Evolutionary conservation across 2,888 invertebrate genomes (phyloP), one percentile per base, ranked within the genome.

Genomic region (Thelaira solivaga): DNA sequence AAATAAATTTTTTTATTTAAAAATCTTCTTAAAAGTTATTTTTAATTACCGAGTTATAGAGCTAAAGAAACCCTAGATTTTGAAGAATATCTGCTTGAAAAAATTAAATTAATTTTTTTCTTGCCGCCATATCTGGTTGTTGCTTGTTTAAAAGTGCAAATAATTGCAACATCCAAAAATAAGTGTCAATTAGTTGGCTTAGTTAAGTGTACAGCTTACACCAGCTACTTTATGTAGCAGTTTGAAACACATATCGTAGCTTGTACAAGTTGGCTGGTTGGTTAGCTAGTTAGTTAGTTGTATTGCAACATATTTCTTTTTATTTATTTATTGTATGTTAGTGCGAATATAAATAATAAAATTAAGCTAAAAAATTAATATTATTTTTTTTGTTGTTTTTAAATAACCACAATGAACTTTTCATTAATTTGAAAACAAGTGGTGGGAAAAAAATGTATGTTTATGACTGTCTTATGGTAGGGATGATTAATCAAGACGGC

Each of bases 121-220:
- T 34, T 7, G 11, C 31, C 24, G 61, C 34, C 34, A 34, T 22
- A 47, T 16, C 6, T 5, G 4, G 11, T 11, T 4, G 20, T 26
- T 36, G n/a, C 26, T 6, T 49, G 13, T 22, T 7, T 11, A 13
- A n/a, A 5, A 24, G 2, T 11, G 2, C 10, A 34, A 20, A 41
- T 5, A 26, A 31, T 67, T 55, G 31, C 59, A 61, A 41, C 61
- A 62, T 13, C 16, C 7, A 41, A 36, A 51, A 43, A 22, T 4
- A 29, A 59, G 65, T 59, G 59, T 51, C 65, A 51, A 74, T 74
- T 74, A 74, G 31, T 43, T 59, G 18, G 39, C 45, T 62, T 13
- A 2, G 20, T 49, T 34, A 51, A 55, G 43, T 65, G 34, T 51
- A 7, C 10, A 10, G 24, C 31, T 34, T 31, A 11, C 31, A 2